phyloP scores from a whole-genome alignment of 1,140 invertebrate species.

The Drosophila simulans region DNA sequence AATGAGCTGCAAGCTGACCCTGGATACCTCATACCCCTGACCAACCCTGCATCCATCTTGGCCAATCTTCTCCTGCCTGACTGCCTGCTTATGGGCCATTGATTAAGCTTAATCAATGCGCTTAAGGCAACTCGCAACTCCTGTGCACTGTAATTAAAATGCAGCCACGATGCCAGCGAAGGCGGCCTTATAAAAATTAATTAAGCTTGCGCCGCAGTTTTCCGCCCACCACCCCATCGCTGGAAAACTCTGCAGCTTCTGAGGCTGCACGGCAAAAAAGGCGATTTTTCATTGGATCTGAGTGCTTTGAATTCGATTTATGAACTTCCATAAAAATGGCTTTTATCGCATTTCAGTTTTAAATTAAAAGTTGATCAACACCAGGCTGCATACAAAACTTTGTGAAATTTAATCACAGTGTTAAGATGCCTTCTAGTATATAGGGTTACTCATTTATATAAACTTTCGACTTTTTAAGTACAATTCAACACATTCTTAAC shows the following conservation, averaged over 20 bases:
- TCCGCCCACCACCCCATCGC: constrained; percentile 19
- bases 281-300: background rate
- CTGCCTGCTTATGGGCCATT: constrained; percentile 75
- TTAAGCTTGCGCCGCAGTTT: constrained; percentile 69
- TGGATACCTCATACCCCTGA: constrained; percentile 10
- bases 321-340: background rate
- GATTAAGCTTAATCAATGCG: constrained; percentile 81
- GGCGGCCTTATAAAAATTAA: constrained; percentile 81
- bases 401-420: too few relatives aligned
- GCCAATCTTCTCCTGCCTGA: constrained; percentile 13
- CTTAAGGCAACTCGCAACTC: constrained; percentile 74
- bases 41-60: background rate
- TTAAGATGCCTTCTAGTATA: too few relatives aligned
- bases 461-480: too few relatives aligned
- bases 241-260: constrained; percentile 16
- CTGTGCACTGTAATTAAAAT: constrained; percentile 80
- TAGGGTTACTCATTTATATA: too few relatives aligned
- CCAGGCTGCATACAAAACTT: background rate
- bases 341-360: background rate
- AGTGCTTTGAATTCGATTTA: background rate
- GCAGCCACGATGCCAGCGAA: constrained; percentile 40
- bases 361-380: background rate
- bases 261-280: constrained; percentile 7
- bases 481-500: too few relatives aligned
- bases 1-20: constrained; percentile 61